Base-by-base conservation (phyloP, 2,797 vertebrate genomes). In the Centroberyx gerrardi region DNA sequence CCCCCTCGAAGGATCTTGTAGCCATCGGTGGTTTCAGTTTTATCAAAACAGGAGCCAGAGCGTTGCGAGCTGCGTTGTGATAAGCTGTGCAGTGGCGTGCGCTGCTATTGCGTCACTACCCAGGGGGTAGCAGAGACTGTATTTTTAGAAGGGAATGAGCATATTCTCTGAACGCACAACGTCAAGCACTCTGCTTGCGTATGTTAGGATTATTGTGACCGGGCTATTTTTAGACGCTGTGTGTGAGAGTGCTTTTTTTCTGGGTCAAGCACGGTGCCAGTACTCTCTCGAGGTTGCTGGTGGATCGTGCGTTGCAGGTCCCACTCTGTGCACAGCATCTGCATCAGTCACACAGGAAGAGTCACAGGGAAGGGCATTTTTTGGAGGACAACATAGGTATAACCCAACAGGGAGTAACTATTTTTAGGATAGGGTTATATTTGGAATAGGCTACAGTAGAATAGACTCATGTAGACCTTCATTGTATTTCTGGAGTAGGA, bases 81-180 rank as follows among this genome's bases (percentile, higher is more conserved):
- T 81, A 75, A 71, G 78, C 74, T 62, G 78, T 80, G 87, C 82
- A 75, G 68, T 77, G 81, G 85, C 46, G 79, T 87, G 88, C 83
- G 86, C 86, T 67, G 71, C 81, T 88, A 18, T 92, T 93, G 90
- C 93, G 88, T 94, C 92, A 92, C 68, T 67, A 78, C 82, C 87
- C 80, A 55, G 54, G 83, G 84, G 88, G 86, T 76, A 82, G 78
- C 59, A 67, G 62, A 64, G 85, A 36, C 67, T 60, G 72, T 94
- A 94, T 93, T 93, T 94, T 93, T 94, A 93, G 93, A 88, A 72
- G 80, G 84, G 89, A 94, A 88, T 87, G 87, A 83, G 89, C 87
- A 93, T 92, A 93, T 94, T 94, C 89, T 90, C 81, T 81, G 82
- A 90, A 81, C 82, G 62, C 90, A 86, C 83, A 82, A 90, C 90